Base-by-base conservation (phyloP, 2,797 vertebrate species). In the Molossus alvarezi region DNA sequence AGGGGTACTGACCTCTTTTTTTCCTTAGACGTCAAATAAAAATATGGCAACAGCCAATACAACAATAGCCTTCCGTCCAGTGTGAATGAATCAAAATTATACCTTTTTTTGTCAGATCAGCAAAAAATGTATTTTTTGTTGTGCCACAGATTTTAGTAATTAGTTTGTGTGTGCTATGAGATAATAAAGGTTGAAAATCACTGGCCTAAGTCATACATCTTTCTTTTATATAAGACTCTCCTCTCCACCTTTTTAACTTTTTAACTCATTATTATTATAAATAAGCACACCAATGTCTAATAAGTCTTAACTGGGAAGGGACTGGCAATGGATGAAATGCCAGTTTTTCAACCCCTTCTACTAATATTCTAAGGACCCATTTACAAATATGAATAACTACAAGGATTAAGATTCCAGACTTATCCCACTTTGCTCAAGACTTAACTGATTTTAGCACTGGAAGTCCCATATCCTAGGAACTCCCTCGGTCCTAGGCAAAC, bases 221-320 rank as follows among this genome's bases (percentile, higher is more conserved):
- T 90, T 75, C 37, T 82, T 81, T 85, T 86, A 89, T 20, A 94
- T 12, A 96, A 60, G 79, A 21, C 51, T 93, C 64, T 91, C 27
- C 69, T 77, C 11, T 71, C 77, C 48, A 88, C n/a, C 33, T 71
- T 86, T 60, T 65, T 57, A 51, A 73, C 51, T 84, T 84, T 82
- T 88, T 64, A 55, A 88, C 79, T 45, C n/a, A 81, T 64, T 85
- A 84, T 9, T 84, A 86, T 51, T 87, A 55, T 14, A 88, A 73
- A 37, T n/a, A 95, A 91, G n/a, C 27, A 91, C 14, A 92, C 53
- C 23, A 94, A 3, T 72, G 9, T 89, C 69, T 88, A 91, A 0
- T 64, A 88, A 92, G 15, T 53, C 84, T 95, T 79, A 91, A 79
- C 4, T 45, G 45, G 18, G 45, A 95, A 96, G 23, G 33, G 51